Evolutionary conservation across 2,797 vertebrate species (phyloP).

Genomic region (Cryptoblepharus egeriae): DNA sequence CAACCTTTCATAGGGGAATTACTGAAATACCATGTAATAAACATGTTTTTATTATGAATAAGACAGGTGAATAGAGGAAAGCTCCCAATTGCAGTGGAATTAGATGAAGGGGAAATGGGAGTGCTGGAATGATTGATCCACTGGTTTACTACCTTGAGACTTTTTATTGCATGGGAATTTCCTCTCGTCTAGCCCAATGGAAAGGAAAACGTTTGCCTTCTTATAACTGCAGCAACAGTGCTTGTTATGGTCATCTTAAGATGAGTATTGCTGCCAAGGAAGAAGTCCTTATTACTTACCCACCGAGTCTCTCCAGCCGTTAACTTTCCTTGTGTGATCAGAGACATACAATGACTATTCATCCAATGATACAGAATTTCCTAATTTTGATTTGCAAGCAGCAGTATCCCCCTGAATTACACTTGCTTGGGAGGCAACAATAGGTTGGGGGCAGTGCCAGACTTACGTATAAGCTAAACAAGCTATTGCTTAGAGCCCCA

Average conservation of each 20-base stretch:
- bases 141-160: neutral
- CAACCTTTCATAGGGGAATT: slow-evolving; percentile 43
- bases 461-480: too few species aligned
- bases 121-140: neutral
- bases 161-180: neutral
- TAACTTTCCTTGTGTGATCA: too few species aligned
- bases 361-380: too few species aligned
- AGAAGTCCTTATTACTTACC: neutral
- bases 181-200: neutral
- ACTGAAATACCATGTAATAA: slow-evolving; percentile 45
- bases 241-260: too few species aligned
- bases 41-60: slow-evolving; percentile 20
- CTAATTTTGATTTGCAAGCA: neutral
- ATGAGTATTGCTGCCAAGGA: neutral
- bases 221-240: too few species aligned
- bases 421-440: too few species aligned
- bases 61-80: neutral
- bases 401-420: too few species aligned
- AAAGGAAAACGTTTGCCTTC: neutral
- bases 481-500: too few species aligned
- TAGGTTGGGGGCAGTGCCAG: too few species aligned
- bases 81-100: neutral
- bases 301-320: too few species aligned
- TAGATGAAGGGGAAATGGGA: neutral
- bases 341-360: too few species aligned